These are phyloP conservation scores for Pygoscelis adeliae DNA, from an alignment of 2,113 vertebrate genomes.

Conservation along the genomic window DNA sequence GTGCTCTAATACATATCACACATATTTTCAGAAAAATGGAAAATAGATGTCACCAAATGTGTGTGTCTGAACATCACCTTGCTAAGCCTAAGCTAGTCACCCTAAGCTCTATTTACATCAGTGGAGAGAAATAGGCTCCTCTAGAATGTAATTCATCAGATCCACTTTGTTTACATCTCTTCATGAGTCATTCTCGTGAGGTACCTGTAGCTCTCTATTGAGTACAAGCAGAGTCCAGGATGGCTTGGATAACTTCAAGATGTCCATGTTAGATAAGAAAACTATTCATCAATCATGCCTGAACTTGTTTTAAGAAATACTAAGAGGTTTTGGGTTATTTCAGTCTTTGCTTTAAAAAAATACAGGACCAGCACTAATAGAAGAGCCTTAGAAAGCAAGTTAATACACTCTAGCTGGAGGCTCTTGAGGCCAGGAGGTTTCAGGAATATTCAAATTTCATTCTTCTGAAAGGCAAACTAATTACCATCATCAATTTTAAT, in stretches of 20 bases:
- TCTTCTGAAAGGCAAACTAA: slow-evolving; percentile 61
- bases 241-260: background rate
- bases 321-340: background rate
- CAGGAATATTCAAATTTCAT: slow-evolving; percentile 41
- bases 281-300: background rate
- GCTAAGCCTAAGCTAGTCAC: background rate
- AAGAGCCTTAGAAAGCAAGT: background rate
- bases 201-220: background rate
- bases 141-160: background rate
- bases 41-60: background rate
- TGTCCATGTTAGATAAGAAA: background rate
- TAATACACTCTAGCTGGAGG: slow-evolving; percentile 15
- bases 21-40: background rate
- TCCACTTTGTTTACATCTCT: background rate
- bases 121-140: background rate
- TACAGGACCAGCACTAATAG: background rate
- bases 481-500: slow-evolving; percentile 66
- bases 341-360: background rate
- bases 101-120: background rate
- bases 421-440: slow-evolving; percentile 41
- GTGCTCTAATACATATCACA: background rate
- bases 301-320: background rate
- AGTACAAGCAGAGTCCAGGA: background rate
- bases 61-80: background rate
- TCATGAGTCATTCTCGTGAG: background rate